phyloP scores from a whole-genome alignment of 2,888 invertebrate species.

The Lottia scabra region DNA sequence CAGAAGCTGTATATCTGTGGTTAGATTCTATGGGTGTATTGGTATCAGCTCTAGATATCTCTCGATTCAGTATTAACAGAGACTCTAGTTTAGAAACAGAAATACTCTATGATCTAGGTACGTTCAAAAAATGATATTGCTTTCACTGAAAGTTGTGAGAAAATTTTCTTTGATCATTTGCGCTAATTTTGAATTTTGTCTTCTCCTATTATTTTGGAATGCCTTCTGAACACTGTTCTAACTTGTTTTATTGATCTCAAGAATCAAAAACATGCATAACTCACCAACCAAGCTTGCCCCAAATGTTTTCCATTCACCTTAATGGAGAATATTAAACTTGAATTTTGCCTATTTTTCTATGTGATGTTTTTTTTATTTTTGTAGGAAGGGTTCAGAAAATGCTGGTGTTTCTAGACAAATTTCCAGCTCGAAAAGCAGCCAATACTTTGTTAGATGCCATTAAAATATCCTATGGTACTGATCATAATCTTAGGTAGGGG shows the following conservation, averaged over 20 bases:
- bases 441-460: conserved; percentile 62
- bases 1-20: conserved; percentile 47
- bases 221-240: too few species aligned
- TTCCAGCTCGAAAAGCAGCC: conserved; percentile 52
- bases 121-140: too few species aligned
- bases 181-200: too few species aligned
- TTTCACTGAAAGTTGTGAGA: too few species aligned
- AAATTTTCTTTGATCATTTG: too few species aligned
- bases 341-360: neutral
- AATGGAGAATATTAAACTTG: too few species aligned
- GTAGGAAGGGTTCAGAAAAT: conserved; percentile 65
- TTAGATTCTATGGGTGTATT: conserved; percentile 59
- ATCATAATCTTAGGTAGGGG: conserved; percentile 65
- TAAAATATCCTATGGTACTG: conserved; percentile 53
- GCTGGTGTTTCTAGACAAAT: conserved; percentile 57
- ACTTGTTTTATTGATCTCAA: too few species aligned
- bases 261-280: too few species aligned
- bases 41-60: conserved; percentile 59
- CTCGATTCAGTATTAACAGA: conserved; percentile 50
- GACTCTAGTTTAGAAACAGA: conserved; percentile 63
- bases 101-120: conserved; percentile 66
- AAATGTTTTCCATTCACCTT: too few species aligned
- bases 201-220: too few species aligned
- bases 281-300: too few species aligned
- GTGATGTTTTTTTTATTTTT: neutral